A percentile compares a stretch with the other conserved stretches of the same genome.
phyloP scores from a whole-genome alignment of 2,888 invertebrate species.

The Steromphala cineraria region DNA sequence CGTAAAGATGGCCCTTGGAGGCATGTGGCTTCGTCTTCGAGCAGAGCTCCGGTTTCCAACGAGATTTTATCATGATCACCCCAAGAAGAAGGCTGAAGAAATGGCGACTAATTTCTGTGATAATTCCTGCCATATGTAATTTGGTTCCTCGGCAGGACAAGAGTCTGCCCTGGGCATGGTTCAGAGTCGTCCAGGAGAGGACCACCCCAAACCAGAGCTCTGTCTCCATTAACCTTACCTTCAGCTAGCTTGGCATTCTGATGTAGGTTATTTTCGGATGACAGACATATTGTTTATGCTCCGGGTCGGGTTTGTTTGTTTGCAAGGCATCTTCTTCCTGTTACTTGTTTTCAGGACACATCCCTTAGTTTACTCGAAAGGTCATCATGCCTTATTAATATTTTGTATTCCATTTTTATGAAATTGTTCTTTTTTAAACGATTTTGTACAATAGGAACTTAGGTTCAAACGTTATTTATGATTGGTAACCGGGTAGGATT shows the following conservation, averaged over 20 bases:
- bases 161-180: not conserved
- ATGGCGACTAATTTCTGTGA: slow-evolving; percentile 10
- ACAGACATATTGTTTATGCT: not conserved
- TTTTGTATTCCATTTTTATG: too few species aligned
- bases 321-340: too few species aligned
- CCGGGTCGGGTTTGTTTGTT: too few species aligned
- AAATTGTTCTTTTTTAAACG: too few species aligned
- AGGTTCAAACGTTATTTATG: too few species aligned
- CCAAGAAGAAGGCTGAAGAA: not conserved
- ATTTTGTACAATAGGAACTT: too few species aligned
- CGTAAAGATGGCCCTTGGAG: not conserved
- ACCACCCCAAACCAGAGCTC: not conserved
- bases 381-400: too few species aligned
- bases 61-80: not conserved
- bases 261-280: not conserved
- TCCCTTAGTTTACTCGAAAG: too few species aligned
- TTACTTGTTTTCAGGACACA: too few species aligned
- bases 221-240: not conserved
- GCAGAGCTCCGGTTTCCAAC: not conserved
- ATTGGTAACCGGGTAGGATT: too few species aligned
- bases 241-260: not conserved
- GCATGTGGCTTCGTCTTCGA: not conserved
- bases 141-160: not conserved
- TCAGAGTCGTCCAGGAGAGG: not conserved
- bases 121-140: slow-evolving; percentile 8